phyloP scores from a whole-genome alignment of 2,797 vertebrate species.

The Arrhamphus sclerolepis region DNA sequence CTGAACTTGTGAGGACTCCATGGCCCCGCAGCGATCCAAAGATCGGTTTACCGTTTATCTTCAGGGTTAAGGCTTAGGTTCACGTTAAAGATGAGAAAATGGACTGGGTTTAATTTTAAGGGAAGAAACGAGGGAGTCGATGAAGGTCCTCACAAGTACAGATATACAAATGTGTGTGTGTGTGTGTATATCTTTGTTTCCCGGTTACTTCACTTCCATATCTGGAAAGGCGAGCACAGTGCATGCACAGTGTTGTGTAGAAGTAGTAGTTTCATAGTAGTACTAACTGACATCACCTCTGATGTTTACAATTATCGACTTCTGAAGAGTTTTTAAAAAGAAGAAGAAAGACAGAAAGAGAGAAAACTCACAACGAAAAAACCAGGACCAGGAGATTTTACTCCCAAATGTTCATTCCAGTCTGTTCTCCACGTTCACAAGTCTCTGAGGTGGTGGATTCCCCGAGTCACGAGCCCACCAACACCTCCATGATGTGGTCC shows the following conservation, averaged over 20 bases:
- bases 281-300: slow-evolving; percentile 78
- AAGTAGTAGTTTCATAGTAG: slow-evolving; percentile 79
- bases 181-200: slow-evolving; percentile 68
- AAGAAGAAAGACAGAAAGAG: slow-evolving; percentile 45
- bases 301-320: slow-evolving; percentile 78
- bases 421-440: slow-evolving; percentile 29
- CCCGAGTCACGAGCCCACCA: slow-evolving; percentile 90
- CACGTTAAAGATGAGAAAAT: slow-evolving; percentile 26
- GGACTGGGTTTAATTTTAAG: slow-evolving; percentile 24
- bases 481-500: slow-evolving; percentile 99
- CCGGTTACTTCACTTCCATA: slow-evolving; percentile 81
- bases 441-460: slow-evolving; percentile 13
- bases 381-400: slow-evolving; percentile 35
- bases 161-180: slow-evolving; percentile 54
- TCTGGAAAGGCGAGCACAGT: slow-evolving; percentile 90
- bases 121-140: slow-evolving; percentile 34
- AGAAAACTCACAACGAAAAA: slow-evolving; percentile 21
- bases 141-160: slow-evolving; percentile 57
- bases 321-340: slow-evolving; percentile 62
- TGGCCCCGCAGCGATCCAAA: slow-evolving; percentile 24
- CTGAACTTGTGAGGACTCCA: slow-evolving; percentile 52
- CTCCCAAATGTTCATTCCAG: slow-evolving; percentile 52
- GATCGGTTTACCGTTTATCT: slow-evolving; percentile 40
- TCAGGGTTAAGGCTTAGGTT: slow-evolving; percentile 60
- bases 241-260: slow-evolving; percentile 95